Base-by-base conservation (phyloP, 2,113 vertebrate genomes). In the Macquaria australasica region DNA sequence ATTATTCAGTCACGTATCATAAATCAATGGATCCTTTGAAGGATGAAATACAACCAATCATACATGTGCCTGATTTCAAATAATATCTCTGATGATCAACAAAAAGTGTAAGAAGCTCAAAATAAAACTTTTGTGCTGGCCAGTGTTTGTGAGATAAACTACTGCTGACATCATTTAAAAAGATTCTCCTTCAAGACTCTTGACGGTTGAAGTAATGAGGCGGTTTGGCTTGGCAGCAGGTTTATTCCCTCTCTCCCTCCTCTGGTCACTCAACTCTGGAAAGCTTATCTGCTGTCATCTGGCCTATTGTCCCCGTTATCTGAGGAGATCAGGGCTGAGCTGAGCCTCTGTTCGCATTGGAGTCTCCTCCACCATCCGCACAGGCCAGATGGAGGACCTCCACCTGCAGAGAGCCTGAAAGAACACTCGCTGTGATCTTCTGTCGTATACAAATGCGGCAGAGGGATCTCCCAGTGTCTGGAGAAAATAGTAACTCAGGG, bases 211-310 rank as follows among this genome's bases (percentile, higher is more conserved):
- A 69, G 63, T 78, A 72, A 86, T 62, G 85, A 89, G 64, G 70
- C n/a, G 58, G 69, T 78, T 28, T 51, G 79, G 9, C 43, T 2
- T 25, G 72, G 83, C 84, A 91, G 90, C 78, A 88, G 91, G 85
- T 91, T 86, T 81, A 73, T 70, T 73, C 73, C 73, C 73, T 53
- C 56, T 41, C 58, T 41, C 63, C 41, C 68, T 83, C 69, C 73
- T 81, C 63, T 37, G 74, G 88, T 83, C 79, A 84, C 82, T 87
- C 41, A 50, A 87, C 89, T 88, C 83, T 84, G 50, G 71, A 83
- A 86, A 88, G 68, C 89, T 92, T 95, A 92, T 94, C 93, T 89
- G 73, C 67, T 79, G 84, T 95, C 93, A 95, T 95, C 93, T 94
- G 94, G 86, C 45, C 89, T 56, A 93, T 92, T 93, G 92, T 95